Evolutionary conservation across 2,888 invertebrate species (phyloP).

Genomic region (Leptothorax acervorum): DNA sequence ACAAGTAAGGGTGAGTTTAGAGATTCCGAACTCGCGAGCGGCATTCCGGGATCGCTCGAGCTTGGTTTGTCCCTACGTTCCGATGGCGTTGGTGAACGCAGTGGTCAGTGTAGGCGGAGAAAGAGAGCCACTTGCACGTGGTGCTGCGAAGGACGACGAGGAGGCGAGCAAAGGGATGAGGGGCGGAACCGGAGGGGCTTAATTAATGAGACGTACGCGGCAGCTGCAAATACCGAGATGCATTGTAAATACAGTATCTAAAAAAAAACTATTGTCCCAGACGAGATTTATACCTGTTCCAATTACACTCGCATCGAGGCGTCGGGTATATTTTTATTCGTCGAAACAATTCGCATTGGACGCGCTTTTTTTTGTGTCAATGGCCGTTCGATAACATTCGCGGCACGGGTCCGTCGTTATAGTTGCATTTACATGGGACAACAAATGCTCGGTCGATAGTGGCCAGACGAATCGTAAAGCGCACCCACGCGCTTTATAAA

Average conservation of each 20-base stretch:
- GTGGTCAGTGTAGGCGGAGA: conserved; percentile 71
- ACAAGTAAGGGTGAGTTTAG: background rate
- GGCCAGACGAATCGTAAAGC: conserved; percentile 60
- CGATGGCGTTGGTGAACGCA: conserved; percentile 64
- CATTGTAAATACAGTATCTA: conserved; percentile 81
- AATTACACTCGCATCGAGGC: conserved; percentile 80
- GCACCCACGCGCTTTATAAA: conserved; percentile 61
- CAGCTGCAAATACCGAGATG: conserved; percentile 84
- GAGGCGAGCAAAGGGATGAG: conserved; percentile 39
- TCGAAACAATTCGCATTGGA: conserved; percentile 69
- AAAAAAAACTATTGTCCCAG: conserved; percentile 83
- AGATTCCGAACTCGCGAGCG: background rate
- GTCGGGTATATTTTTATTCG: conserved; percentile 73
- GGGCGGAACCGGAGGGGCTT: conserved; percentile 71
- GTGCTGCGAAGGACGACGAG: conserved; percentile 41
- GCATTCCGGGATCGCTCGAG: conserved; percentile 15
- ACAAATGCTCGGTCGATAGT: conserved; percentile 56
- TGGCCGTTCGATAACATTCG: conserved; percentile 57
- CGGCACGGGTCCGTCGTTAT: conserved; percentile 58
- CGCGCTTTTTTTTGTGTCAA: conserved; percentile 63
- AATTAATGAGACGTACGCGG: conserved; percentile 85
- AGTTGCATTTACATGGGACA: conserved; percentile 58
- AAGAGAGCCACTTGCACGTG: conserved; percentile 49
- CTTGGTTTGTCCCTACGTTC: background rate
- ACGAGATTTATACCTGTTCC: conserved; percentile 84